Percentiles rank a stretch among this genome's conserved stretches.
Evolutionary conservation across 2,888 invertebrate species (phyloP).

Genomic region (Latheticus oryzae): DNA sequence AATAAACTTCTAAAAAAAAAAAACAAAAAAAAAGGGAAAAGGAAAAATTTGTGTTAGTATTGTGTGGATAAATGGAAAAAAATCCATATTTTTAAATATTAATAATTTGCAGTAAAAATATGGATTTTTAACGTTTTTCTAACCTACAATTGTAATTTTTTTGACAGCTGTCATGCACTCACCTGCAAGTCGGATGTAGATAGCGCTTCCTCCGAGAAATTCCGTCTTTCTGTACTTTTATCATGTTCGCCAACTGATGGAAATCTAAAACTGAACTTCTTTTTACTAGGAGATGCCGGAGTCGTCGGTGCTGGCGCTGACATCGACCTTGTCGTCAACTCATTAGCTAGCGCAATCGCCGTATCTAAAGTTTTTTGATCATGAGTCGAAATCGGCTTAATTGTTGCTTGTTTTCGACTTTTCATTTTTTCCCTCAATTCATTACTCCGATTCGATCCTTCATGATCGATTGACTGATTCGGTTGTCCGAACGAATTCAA

Average conservation of each 20-base stretch:
- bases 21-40: constrained; percentile 45
- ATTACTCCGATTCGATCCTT: constrained; percentile 75
- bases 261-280: constrained; percentile 85
- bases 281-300: constrained; percentile 75
- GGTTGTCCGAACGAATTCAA: constrained; percentile 72
- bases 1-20: constrained; percentile 61
- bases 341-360: constrained; percentile 93
- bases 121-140: not conserved
- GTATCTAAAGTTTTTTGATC: constrained; percentile 92
- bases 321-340: constrained; percentile 75
- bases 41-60: constrained; percentile 53
- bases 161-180: constrained; percentile 58
- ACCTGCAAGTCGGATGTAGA: constrained; percentile 91
- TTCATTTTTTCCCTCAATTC: constrained; percentile 72
- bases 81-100: too few relatives aligned
- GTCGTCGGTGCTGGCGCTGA: constrained; percentile 66
- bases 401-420: constrained; percentile 68
- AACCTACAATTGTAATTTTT: not conserved
- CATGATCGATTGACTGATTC: constrained; percentile 55
- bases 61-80: too few relatives aligned
- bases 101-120: too few relatives aligned
- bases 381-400: constrained; percentile 93
- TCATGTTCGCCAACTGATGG: constrained; percentile 69
- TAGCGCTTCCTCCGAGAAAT: constrained; percentile 91
- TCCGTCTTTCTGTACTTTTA: constrained; percentile 76